Conservation (phyloP, 2,888 invertebrate species). For the Sinelater perroti region DNA sequence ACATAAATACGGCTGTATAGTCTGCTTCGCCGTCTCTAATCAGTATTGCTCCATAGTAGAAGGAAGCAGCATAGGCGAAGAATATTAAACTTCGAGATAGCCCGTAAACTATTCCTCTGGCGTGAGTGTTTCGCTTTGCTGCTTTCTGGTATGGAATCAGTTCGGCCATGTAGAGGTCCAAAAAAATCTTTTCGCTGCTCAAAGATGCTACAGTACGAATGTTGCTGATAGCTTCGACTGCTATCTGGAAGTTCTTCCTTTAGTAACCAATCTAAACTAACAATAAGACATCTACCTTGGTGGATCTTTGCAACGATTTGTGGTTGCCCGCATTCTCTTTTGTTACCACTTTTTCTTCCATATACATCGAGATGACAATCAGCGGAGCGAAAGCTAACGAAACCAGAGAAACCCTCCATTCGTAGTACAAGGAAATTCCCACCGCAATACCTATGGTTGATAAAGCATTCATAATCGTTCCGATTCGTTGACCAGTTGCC, state of each 20-base stretch:
- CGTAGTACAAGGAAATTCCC: conserved; percentile 72
- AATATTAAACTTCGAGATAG: conserved; percentile 75
- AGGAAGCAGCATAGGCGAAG: conserved; percentile 74
- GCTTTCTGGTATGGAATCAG: conserved; percentile 68
- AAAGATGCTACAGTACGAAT: conserved; percentile 80
- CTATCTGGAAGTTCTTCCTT: conserved; percentile 66
- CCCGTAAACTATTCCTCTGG: conserved; percentile 74
- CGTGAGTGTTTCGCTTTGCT: conserved; percentile 70
- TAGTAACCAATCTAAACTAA: no score
- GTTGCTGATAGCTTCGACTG: conserved; percentile 81
- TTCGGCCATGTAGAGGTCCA: conserved; percentile 68
- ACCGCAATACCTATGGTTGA: conserved; percentile 74
- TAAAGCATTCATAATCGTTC: conserved; percentile 77
- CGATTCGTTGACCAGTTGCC: conserved; percentile 84
- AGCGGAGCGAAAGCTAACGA: conserved; percentile 77
- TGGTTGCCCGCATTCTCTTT: conserved; percentile 73
- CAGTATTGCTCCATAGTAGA: conserved; percentile 77
- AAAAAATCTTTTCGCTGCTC: conserved; percentile 75
- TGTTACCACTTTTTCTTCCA: conserved; percentile 72
- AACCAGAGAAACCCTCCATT: conserved; percentile 79
- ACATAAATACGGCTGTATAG: conserved; percentile 76
- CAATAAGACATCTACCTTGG: conserved; percentile 71
- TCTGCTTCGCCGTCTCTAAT: conserved; percentile 67
- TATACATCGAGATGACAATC: conserved; percentile 71
- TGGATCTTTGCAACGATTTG: conserved; percentile 75